Conservation (phyloP, 2,797 vertebrate genomes). For the Bradypodion ventrale region DNA sequence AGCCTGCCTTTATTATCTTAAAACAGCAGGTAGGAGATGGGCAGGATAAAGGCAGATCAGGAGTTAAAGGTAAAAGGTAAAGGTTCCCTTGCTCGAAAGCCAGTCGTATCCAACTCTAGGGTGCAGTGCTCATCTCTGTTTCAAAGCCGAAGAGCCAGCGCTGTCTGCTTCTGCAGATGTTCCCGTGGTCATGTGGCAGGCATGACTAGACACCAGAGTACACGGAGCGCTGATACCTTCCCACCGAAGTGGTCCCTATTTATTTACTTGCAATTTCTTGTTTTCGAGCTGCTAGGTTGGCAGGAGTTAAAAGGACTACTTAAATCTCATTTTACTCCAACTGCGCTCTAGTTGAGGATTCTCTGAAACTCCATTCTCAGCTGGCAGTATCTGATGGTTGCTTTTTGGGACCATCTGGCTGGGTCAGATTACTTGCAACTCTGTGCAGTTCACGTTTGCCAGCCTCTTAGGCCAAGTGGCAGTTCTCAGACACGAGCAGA, state of each 20-base stretch:
- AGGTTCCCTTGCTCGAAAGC: too few species aligned
- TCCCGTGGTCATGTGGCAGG: too few species aligned
- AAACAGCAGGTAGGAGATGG: neutral
- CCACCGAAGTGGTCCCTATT: too few species aligned
- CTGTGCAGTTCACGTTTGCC: neutral
- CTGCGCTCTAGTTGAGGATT: neutral
- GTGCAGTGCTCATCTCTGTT: too few species aligned
- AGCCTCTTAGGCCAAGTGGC: neutral
- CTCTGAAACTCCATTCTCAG: slow-evolving; percentile 2
- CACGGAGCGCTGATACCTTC: too few species aligned
- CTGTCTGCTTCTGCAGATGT: too few species aligned
- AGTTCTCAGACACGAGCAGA: neutral
- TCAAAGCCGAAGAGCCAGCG: too few species aligned
- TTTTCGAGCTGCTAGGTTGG: too few species aligned
- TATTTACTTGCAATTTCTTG: too few species aligned
- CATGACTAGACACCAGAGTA: too few species aligned
- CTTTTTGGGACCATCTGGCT: neutral
- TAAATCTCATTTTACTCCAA: neutral
- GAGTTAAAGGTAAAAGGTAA: too few species aligned
- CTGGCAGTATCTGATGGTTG: neutral
- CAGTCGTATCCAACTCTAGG: too few species aligned
- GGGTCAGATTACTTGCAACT: neutral
- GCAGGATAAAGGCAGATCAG: neutral
- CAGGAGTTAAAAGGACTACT: neutral
- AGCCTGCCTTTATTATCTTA: neutral